Conservation (phyloP, 2,797 vertebrate genomes). For the Argentina silus region DNA sequence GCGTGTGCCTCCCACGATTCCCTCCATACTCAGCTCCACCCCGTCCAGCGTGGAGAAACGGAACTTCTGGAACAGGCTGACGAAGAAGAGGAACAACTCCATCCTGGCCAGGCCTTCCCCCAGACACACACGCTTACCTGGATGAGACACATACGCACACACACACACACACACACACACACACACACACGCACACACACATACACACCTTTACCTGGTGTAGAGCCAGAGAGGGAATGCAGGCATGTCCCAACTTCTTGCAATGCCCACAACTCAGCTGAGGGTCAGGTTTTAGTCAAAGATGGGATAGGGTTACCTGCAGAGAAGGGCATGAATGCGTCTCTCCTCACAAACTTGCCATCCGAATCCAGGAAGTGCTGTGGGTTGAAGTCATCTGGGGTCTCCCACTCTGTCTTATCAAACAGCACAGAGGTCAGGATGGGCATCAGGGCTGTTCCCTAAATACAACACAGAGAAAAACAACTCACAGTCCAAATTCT, state of each 20-base stretch:
- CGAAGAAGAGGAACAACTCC: slow-evolving; percentile 80
- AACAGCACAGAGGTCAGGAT: slow-evolving; percentile 83
- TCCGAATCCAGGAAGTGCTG: slow-evolving; percentile 83
- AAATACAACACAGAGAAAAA: not conserved
- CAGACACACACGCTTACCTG: slow-evolving; percentile 84
- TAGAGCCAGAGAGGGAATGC: too few species aligned
- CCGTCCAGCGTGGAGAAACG: slow-evolving; percentile 70
- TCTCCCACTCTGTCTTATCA: slow-evolving; percentile 85
- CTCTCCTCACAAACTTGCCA: slow-evolving; percentile 80
- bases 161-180: slow-evolving; percentile 64
- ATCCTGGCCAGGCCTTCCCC: slow-evolving; percentile 82
- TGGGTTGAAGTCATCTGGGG: slow-evolving; percentile 82
- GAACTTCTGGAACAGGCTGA: slow-evolving; percentile 83
- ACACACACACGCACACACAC: too few species aligned
- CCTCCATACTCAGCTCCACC: slow-evolving; percentile 62
- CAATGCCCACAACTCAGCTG: too few species aligned
- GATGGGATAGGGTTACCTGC: slow-evolving; percentile 70
- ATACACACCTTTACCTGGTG: too few species aligned
- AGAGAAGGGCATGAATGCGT: slow-evolving; percentile 85
- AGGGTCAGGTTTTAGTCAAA: not conserved
- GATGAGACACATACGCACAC: not conserved
- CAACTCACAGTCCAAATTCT: not conserved
- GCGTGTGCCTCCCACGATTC: slow-evolving; percentile 75
- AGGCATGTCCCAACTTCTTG: too few species aligned
- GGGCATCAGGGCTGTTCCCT: slow-evolving; percentile 77